Percentiles rank a stretch among this genome's conserved stretches.
These are phyloP conservation scores for Ooceraea biroi DNA, from an alignment of 1,140 invertebrate species.

Conservation along the genomic window DNA sequence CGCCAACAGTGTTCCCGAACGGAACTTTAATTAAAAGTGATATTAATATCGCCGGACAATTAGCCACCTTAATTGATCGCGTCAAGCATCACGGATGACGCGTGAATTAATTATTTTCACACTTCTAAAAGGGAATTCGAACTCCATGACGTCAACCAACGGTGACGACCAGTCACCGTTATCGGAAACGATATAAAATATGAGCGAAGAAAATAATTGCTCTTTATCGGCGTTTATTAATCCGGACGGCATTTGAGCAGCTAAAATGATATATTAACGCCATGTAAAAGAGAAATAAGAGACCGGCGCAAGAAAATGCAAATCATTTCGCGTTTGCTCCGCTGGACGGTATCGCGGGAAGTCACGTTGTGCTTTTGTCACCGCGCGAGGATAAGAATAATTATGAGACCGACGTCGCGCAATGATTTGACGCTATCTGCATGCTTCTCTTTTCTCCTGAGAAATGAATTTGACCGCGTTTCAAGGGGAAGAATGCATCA, in stretches of 20 bases:
- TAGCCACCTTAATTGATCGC: constrained; percentile 60
- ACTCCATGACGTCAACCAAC: constrained; percentile 38
- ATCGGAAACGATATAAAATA: constrained; percentile 50
- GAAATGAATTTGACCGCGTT: constrained; percentile 53
- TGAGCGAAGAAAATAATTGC: constrained; percentile 22
- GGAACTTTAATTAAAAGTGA: constrained; percentile 80
- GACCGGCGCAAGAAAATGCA: constrained; percentile 40
- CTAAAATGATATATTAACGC: constrained; percentile 46
- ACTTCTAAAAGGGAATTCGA: constrained; percentile 44
- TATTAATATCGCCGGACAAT: constrained; percentile 79
- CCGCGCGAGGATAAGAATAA: constrained; percentile 55
- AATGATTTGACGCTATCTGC: constrained; percentile 14
- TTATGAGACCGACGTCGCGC: constrained; percentile 31
- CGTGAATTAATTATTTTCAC: constrained; percentile 72
- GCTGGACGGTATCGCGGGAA: constrained; percentile 35
- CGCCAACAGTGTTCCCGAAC: constrained; percentile 44
- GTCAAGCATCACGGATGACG: constrained; percentile 8
- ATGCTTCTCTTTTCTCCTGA: not conserved
- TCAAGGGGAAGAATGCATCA: constrained; percentile 44
- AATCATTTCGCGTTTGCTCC: constrained; percentile 45
- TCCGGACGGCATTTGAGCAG: constrained; percentile 27
- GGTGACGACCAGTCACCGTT: constrained; percentile 15
- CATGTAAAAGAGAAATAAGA: constrained; percentile 41
- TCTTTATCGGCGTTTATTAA: constrained; percentile 60
- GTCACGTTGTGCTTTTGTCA: constrained; percentile 46